Conservation (phyloP, 2,113 vertebrate genomes). For the Nycticebus coucang region DNA sequence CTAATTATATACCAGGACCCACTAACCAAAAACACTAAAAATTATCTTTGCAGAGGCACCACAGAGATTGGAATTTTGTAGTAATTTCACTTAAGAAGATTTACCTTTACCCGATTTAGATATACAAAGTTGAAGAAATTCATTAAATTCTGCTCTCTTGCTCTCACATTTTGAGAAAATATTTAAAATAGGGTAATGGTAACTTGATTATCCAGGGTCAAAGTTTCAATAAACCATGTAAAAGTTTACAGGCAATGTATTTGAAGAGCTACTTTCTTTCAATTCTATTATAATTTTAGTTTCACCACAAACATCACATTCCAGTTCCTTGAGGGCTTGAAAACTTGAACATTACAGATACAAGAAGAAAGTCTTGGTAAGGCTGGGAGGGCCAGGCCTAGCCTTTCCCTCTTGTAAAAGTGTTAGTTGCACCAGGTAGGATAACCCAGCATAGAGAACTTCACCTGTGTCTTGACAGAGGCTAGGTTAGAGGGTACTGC, state of each 20-base stretch:
- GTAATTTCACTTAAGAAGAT: not conserved
- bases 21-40: not conserved
- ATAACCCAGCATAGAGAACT: not conserved
- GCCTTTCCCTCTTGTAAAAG: not conserved
- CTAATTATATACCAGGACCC: not conserved
- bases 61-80: not conserved
- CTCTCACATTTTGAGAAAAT: conserved; percentile 19
- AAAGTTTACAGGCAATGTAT: not conserved
- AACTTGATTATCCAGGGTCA: not conserved
- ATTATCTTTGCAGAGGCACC: not conserved
- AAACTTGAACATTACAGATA: not conserved
- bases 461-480: not conserved
- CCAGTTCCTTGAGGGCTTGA: not conserved
- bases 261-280: not conserved
- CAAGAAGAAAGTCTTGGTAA: not conserved
- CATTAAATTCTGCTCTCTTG: not conserved
- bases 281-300: not conserved
- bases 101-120: not conserved
- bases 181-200: not conserved
- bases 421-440: not conserved
- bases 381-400: not conserved
- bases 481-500: not conserved
- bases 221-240: not conserved
- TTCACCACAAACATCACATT: not conserved
- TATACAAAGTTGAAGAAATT: conserved; percentile 22